A percentile compares a stretch with the other conserved stretches of the same genome.
Conservation (phyloP, 2,888 invertebrate genomes). For the Cheilosia impressa region DNA sequence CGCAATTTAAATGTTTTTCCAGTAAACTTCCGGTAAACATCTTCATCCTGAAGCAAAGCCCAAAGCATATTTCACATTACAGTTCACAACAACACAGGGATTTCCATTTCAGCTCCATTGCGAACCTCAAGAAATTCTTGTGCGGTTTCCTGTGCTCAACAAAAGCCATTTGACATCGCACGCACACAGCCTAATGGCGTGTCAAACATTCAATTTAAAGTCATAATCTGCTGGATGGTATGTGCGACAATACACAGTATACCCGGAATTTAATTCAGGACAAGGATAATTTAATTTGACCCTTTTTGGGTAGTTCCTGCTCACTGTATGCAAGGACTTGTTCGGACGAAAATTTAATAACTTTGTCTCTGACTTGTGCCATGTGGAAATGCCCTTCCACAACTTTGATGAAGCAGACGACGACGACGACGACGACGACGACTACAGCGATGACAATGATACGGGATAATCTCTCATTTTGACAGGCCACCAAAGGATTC, state of each 20-base stretch:
- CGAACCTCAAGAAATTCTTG: not conserved
- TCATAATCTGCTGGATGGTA: slow-evolving; percentile 30
- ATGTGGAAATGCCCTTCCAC: not conserved
- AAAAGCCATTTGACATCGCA: slow-evolving; percentile 31
- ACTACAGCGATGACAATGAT: slow-evolving; percentile 32
- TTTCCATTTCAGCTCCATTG: slow-evolving; percentile 7
- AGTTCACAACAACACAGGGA: slow-evolving; percentile 1
- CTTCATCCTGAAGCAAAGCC: slow-evolving; percentile 30
- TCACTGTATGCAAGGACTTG: slow-evolving; percentile 20
- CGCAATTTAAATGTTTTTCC: slow-evolving; percentile 56
- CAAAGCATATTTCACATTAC: slow-evolving; percentile 40
- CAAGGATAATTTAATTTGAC: slow-evolving; percentile 63
- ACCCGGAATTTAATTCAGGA: slow-evolving; percentile 28
- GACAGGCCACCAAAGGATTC: slow-evolving; percentile 45
- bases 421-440: not conserved
- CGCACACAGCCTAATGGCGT: slow-evolving; percentile 40
- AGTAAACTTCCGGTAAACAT: slow-evolving; percentile 52
- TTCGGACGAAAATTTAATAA: slow-evolving; percentile 55
- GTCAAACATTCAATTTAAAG: slow-evolving; percentile 63
- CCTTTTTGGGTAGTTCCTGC: slow-evolving; percentile 25
- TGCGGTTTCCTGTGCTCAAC: not conserved
- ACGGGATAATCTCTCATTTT: slow-evolving; percentile 59
- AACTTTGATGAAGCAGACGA: not conserved
- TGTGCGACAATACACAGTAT: slow-evolving; percentile 30
- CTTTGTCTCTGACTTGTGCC: slow-evolving; percentile 23